Base-by-base conservation (phyloP, 1,140 invertebrate species). In the Sycophaga agraensis region DNA sequence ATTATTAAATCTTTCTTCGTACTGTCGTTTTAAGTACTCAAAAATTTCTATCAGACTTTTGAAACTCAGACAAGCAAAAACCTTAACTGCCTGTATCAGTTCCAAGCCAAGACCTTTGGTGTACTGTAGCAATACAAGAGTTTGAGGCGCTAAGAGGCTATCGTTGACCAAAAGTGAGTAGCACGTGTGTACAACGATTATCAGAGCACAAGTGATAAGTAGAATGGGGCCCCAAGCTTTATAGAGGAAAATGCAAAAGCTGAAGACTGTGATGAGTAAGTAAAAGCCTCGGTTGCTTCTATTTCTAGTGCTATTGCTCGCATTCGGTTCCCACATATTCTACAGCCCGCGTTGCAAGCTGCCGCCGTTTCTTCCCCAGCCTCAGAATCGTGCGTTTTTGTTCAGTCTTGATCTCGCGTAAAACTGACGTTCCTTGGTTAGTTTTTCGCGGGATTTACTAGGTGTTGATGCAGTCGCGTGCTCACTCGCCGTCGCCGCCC, bases 241-340 rank as follows among this genome's bases (percentile, higher is more conserved):
- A 64, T 79, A 73, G 5, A 80, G 56, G 12, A 81, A 28, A 17
- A 74, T 63, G 54, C 76, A 76, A 21, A 74, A 65, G 55, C 70
- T 71, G 53, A 77, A 63, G 53, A 73, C 66, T 66, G 70, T 76
- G 67, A 76, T 53, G 67, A 76, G 67, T 56, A 76, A 66, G 34
- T 76, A 35, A 42, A 72, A 42, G 58, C 65, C 68, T 45, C 71
- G 77, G 11, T 51, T 61, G 12, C 4, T 16, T 34, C 21, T 48
- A 26, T 31, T 51, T 31, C 42, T 39, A 17, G 28, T 50, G 46
- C 28, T 46, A 31, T n/a, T 14, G 31, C 26, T 31, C 55, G 72
- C 72, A 59, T 67, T 68, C 71, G 77, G 64, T 64, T 79, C 72
- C 78, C 78, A 78, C 79, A 80, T 80, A 76, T 79, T 74, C 66